Evolutionary conservation across 2,888 invertebrate genomes (phyloP), one percentile per base, ranked within the genome.

Genomic region (Pheosia gnoma): DNA sequence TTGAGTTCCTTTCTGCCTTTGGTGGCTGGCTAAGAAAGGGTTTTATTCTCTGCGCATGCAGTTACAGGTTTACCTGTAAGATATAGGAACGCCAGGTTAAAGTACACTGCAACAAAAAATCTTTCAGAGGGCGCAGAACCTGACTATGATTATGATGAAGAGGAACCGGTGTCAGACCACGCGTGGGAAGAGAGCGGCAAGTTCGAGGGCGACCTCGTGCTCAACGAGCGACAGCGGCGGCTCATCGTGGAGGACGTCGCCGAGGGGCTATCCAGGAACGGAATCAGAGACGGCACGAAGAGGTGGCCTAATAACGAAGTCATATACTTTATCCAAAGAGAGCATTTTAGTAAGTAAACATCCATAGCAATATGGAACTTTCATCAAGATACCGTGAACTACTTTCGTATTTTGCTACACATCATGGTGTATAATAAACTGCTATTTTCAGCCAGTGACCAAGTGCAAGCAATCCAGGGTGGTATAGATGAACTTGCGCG

Each of bases 111-210:
- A 6, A 45, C 25, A 45, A 10, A 43, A 36, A 37, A 45, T 37
- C 57, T 78, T 73, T 63, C 67, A 85, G 85, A 84, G 82, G 89
- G 88, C 59, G 82, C 80, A 6, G 79, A 81, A 58, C 78, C 86
- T 11, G 85, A 86, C 36, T 80, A 77, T 57, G 81, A 86, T 25
- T 80, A 77, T 59, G 92, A 92, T 45, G 90, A 90, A 59, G 88
- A 87, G 3, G 89, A 89, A 36, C 59, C 71, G 1, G 73, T 84
- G 53, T 85, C 89, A 43, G 93, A 92, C 60, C 83, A 94, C 63
- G 91, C 94, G 6, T 94, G 94, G 92, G 93, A 94, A 70, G 88
- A 90, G 47, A 94, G 94, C 66, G 94, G 94, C 7, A 91, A 94
- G 72, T 94, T 94, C 63, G 94, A 94, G 71, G 94, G 94, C 10